Evolutionary conservation across 30 jellyfish, hydroid and myxozoan genomes (phyloP).

Genomic region (Aurelia sp.): DNA sequence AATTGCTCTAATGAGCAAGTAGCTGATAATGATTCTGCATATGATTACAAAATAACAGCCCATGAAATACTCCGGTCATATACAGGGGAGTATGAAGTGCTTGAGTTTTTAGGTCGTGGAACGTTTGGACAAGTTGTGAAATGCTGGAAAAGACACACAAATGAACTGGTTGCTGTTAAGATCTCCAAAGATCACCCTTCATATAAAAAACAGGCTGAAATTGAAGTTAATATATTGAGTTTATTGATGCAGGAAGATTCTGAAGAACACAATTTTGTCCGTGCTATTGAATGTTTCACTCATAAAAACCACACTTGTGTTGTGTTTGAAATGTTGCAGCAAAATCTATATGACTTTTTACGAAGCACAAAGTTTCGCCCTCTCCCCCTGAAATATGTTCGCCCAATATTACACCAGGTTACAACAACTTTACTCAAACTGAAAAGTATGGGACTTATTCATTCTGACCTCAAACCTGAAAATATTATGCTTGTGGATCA

Average conservation of each 20-base stretch:
- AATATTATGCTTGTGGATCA: slow-evolving; percentile 98
- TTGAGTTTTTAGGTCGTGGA: slow-evolving; percentile 98
- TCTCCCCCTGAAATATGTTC: slow-evolving; percentile 87
- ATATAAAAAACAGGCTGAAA: slow-evolving; percentile 96
- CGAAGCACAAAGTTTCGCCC: slow-evolving; percentile 97
- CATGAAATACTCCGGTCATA: slow-evolving; percentile 95
- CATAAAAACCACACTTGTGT: slow-evolving; percentile 98
- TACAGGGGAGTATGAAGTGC: slow-evolving; percentile 97
- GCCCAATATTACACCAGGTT: slow-evolving; percentile 97
- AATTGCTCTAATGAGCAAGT: slow-evolving; percentile 53
- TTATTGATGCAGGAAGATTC: slow-evolving; percentile 97
- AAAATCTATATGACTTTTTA: slow-evolving; percentile 92
- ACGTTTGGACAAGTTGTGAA: slow-evolving; percentile 99
- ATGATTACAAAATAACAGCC: slow-evolving; percentile 93
- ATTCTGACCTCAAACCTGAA: slow-evolving; percentile 98
- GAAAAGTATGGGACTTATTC: slow-evolving; percentile 91
- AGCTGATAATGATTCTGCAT: slow-evolving; percentile 85
- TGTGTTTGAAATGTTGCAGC: slow-evolving; percentile 98
- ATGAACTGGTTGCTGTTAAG: slow-evolving; percentile 96
- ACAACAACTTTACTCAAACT: slow-evolving; percentile 88
- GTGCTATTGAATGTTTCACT: slow-evolving; percentile 97
- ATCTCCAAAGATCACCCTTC: slow-evolving; percentile 99
- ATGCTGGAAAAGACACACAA: slow-evolving; percentile 99
- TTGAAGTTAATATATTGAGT: slow-evolving; percentile 94
- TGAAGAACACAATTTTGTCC: slow-evolving; percentile 92